Evolutionary conservation across 2,888 invertebrate species (phyloP).

Genomic region (Drosophila koepferae): DNA sequence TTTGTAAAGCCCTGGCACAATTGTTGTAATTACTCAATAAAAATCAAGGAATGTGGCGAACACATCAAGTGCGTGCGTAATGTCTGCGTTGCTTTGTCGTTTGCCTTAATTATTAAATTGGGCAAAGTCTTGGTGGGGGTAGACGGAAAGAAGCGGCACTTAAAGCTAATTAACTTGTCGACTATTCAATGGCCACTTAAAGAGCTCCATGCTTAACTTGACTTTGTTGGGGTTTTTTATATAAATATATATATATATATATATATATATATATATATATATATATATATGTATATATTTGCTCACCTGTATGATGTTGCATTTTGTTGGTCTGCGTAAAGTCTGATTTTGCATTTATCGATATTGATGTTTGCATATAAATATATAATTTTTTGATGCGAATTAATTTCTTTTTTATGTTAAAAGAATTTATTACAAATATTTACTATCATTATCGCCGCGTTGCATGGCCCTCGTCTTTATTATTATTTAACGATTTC

Average conservation of each 20-base stretch:
- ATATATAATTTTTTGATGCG: background rate
- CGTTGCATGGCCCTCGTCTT: slow-evolving; percentile 5
- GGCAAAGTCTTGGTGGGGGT: background rate
- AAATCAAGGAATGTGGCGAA: background rate
- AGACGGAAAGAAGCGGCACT: slow-evolving; percentile 1
- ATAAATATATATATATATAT: too few relatives aligned
- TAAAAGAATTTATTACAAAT: slow-evolving; percentile 19
- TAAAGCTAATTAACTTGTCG: slow-evolving; percentile 39
- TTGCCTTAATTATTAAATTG: slow-evolving; percentile 28
- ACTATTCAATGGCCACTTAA: slow-evolving; percentile 19
- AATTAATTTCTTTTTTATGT: background rate
- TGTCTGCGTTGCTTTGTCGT: background rate
- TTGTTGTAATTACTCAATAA: slow-evolving; percentile 13
- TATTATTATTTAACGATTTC: slow-evolving; percentile 28
- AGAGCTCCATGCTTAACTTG: background rate
- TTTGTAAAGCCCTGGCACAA: background rate
- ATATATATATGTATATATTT: background rate
- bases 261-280: background rate
- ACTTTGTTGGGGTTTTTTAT: background rate
- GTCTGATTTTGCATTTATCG: background rate
- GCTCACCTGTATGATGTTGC: background rate
- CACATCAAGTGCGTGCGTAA: background rate
- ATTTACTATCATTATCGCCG: slow-evolving; percentile 13
- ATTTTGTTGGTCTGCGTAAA: background rate
- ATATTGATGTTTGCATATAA: background rate